phyloP scores from a whole-genome alignment of 2,113 vertebrate genomes.

The Morone saxatilis region DNA sequence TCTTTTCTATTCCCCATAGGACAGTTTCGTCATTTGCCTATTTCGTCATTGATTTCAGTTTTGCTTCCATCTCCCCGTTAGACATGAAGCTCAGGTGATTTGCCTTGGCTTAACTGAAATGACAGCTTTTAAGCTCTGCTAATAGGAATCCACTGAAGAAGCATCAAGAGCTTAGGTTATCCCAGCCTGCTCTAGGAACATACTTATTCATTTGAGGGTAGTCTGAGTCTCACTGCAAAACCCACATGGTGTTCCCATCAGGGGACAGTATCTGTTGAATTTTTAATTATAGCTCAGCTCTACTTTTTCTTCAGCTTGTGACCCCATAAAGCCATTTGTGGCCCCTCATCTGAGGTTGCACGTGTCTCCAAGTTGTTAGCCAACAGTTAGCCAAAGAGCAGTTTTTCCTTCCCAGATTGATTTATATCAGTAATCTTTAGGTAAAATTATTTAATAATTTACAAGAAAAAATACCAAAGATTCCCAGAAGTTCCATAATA shows the following conservation, averaged over 20 bases:
- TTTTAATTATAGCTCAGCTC: slow-evolving; percentile 15
- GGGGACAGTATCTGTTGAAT: slow-evolving; percentile 35
- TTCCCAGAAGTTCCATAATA: neutral
- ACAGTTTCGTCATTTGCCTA: slow-evolving; percentile 21
- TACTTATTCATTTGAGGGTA: slow-evolving; percentile 48
- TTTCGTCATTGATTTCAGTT: slow-evolving; percentile 41
- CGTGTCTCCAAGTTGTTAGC: neutral
- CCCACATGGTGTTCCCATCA: slow-evolving; percentile 21
- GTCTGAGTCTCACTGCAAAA: slow-evolving; percentile 33
- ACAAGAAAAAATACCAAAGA: neutral
- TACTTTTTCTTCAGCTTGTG: slow-evolving; percentile 13
- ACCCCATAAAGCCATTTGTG: neutral
- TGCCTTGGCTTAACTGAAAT: slow-evolving; percentile 63
- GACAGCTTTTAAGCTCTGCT: slow-evolving; percentile 69
- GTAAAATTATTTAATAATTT: neutral
- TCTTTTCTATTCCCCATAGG: neutral
- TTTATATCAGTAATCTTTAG: neutral
- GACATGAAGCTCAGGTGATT: slow-evolving; percentile 51
- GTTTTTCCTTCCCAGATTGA: neutral
- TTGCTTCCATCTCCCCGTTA: neutral
- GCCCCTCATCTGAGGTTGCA: neutral
- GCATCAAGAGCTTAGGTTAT: slow-evolving; percentile 70
- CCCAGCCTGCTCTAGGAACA: slow-evolving; percentile 22
- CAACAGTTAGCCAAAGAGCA: no score
- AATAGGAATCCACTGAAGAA: slow-evolving; percentile 68